phyloP scores from a whole-genome alignment of 2,797 vertebrate species.

The Champsocephalus gunnari region DNA sequence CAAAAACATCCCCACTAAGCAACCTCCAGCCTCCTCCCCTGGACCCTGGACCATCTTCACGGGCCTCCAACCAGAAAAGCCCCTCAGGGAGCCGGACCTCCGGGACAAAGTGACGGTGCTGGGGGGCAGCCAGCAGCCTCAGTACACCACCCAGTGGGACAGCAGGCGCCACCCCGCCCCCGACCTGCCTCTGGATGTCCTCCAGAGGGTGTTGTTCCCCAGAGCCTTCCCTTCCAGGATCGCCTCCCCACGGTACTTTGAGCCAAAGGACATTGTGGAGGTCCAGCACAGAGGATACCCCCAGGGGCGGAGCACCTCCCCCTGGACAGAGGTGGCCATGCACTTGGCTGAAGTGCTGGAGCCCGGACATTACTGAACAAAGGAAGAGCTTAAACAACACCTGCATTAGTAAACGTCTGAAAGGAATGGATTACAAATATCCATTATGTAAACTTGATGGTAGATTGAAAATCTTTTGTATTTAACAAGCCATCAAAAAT shows the following conservation, averaged over 20 bases:
- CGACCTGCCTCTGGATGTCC: slow-evolving; percentile 68
- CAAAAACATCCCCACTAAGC: slow-evolving; percentile 24
- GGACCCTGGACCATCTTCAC: slow-evolving; percentile 62
- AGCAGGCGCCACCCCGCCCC: slow-evolving; percentile 39
- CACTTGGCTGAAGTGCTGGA: slow-evolving; percentile 77
- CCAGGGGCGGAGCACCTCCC: slow-evolving; percentile 47
- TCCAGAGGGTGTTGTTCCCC: slow-evolving; percentile 77
- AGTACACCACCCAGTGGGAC: slow-evolving; percentile 67
- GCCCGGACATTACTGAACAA: slow-evolving; percentile 69
- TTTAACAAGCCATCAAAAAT: slow-evolving; percentile 8
- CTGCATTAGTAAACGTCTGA: not conserved
- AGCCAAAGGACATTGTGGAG: slow-evolving; percentile 57
- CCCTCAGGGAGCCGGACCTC: slow-evolving; percentile 60
- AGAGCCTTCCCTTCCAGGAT: slow-evolving; percentile 71
- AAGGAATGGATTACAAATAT: slow-evolving; percentile 30
- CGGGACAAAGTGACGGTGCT: slow-evolving; percentile 53
- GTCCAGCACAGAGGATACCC: slow-evolving; percentile 53
- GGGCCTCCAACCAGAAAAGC: slow-evolving; percentile 49
- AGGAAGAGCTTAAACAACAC: not conserved
- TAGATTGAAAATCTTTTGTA: not conserved
- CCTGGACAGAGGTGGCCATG: slow-evolving; percentile 82
- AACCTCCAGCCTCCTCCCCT: slow-evolving; percentile 18
- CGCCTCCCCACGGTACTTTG: slow-evolving; percentile 42
- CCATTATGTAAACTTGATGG: not conserved
- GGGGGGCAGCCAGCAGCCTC: slow-evolving; percentile 27